A percentile compares a stretch with the other conserved stretches of the same genome.
Conservation (phyloP, 2,113 vertebrate species). For the Poeciliopsis retropinna region DNA sequence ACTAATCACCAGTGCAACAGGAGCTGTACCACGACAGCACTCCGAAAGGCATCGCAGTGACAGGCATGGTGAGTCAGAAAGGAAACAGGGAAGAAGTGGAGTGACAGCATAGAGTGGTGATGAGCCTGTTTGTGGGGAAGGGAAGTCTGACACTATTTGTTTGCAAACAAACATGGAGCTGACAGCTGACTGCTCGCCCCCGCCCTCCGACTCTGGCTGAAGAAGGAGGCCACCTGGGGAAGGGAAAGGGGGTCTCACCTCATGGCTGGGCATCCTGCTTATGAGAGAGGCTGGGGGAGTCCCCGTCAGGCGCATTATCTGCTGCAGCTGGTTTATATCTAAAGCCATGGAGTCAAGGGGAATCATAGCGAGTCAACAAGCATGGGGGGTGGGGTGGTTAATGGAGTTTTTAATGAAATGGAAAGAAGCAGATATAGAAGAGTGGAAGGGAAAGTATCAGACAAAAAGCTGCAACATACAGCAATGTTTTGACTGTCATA, state of each 20-base stretch:
- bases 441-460: slow-evolving; percentile 4
- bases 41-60: slow-evolving; percentile 48
- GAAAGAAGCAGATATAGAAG: neutral
- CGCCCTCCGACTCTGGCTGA: neutral
- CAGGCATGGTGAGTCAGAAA: slow-evolving; percentile 54
- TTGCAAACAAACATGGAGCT: neutral
- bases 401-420: neutral
- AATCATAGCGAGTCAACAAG: slow-evolving; percentile 72
- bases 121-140: slow-evolving; percentile 5
- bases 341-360: slow-evolving; percentile 91
- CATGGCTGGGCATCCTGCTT: slow-evolving; percentile 99
- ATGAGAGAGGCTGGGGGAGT: slow-evolving; percentile 97
- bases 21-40: slow-evolving; percentile 36
- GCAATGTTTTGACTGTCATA: neutral
- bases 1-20: slow-evolving; percentile 19
- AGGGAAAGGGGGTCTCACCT: slow-evolving; percentile 87
- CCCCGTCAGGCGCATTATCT: slow-evolving; percentile 99
- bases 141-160: neutral
- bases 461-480: neutral
- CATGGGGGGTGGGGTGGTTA: slow-evolving; percentile 6
- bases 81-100: slow-evolving; percentile 45
- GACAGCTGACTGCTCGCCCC: slow-evolving; percentile 4
- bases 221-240: neutral
- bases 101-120: slow-evolving; percentile 37
- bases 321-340: slow-evolving; percentile 99